A percentile compares a stretch with the other conserved stretches of the same genome.
phyloP scores from a whole-genome alignment of 2,888 invertebrate species.

The Cartodere bifasciata region DNA sequence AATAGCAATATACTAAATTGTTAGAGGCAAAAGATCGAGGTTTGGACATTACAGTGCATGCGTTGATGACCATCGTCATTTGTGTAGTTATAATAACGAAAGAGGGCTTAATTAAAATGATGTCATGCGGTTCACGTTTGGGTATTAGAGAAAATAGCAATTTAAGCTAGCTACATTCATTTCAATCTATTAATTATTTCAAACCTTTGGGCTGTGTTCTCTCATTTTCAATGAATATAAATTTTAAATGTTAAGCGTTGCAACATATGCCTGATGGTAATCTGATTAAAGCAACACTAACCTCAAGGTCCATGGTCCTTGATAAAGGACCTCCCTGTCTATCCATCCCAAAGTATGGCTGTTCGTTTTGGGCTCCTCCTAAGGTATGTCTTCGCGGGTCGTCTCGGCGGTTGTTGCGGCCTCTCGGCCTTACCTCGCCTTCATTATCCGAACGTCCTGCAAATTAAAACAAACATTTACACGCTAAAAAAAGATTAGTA shows the following conservation, averaged over 20 bases:
- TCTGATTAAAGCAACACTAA: conserved; percentile 31
- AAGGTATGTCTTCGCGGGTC: conserved; percentile 76
- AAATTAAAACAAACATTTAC: conserved; percentile 5
- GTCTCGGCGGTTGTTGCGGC: conserved; percentile 49
- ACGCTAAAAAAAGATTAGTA: not conserved
- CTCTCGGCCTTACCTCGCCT: conserved; percentile 37
- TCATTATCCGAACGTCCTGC: conserved; percentile 31
- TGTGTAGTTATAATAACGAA: too few species aligned
- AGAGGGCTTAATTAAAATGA: too few species aligned
- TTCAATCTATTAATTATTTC: too few species aligned
- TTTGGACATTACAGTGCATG: too few species aligned
- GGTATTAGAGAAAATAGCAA: too few species aligned
- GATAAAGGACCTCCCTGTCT: conserved; percentile 43
- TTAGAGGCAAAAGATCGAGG: too few species aligned
- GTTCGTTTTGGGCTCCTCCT: conserved; percentile 65
- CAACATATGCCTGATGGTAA: not conserved
- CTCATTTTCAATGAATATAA: too few species aligned
- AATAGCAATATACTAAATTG: too few species aligned
- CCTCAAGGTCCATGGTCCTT: conserved; percentile 67
- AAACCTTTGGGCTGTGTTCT: too few species aligned
- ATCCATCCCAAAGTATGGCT: conserved; percentile 50
- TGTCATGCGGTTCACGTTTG: too few species aligned
- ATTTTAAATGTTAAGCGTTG: not conserved
- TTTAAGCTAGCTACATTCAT: too few species aligned
- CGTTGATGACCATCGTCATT: too few species aligned